Evolutionary conservation across 1,140 invertebrate genomes (phyloP), one percentile per base, ranked within the genome.

Genomic region (Apis cerana): DNA sequence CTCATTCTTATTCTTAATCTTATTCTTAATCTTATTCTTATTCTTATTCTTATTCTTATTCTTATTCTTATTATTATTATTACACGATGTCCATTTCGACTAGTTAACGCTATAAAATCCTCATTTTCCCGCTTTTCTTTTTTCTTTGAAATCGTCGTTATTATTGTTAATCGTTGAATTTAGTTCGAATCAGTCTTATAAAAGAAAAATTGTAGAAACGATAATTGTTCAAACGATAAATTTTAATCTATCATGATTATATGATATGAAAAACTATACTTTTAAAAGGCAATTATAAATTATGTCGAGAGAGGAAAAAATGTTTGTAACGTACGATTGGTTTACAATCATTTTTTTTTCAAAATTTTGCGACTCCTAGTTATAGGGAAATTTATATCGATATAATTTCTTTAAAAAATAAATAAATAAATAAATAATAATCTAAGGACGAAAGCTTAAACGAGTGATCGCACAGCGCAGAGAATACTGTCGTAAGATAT

Each of bases 401-500:
- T 48, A 21, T 27, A 43, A 56, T 19, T 54, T 76, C 9, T 56
- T n/a, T 9, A 17, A 27, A 15, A 15, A 12, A 17, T 9, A 52
- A 62, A 59, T 13, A 19, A 33, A 48, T 21, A 21, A 48, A 43
- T 43, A 43, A 43, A 43, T 43, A 12, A 33, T 33, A 9, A 52
- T 64, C 19, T 10, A 54, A 33, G 50, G 74, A 64, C 59, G 59
- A 52, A 75, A n/a, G 56, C 15, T 70, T n/a, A 74, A 59, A 58
- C 19, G 58, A 13, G 50, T 58, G 5, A 68, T 69, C 75, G 75
- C 75, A 59, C 64, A 78, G 59, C 59, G 64, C 10, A 58, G 52
- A 68, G 75, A 78, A 69, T 78, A 78, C 75, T 59, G 75, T 78
- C 72, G 43, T 75, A 62, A 62, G 59, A 72, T 19, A 33, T 58